These are phyloP conservation scores for Corythaixoides concolor DNA, from an alignment of 2,113 vertebrate genomes.

Conservation along the genomic window DNA sequence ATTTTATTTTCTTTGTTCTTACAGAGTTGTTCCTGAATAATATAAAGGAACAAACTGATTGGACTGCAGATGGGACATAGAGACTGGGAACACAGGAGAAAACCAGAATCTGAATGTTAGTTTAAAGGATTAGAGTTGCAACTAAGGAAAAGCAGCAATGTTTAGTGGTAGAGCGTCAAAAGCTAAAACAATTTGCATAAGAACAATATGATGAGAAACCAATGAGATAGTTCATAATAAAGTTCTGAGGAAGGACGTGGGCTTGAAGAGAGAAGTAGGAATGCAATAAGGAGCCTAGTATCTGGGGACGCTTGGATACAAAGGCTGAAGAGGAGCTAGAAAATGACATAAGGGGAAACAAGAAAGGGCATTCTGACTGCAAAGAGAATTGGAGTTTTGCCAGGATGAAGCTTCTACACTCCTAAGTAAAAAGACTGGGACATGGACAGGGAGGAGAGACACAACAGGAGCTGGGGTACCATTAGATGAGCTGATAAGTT, in stretches of 20 bases:
- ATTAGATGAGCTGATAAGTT: background rate
- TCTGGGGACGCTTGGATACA: background rate
- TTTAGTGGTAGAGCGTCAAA: background rate
- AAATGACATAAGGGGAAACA: background rate
- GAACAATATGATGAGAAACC: background rate
- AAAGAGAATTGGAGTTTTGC: background rate
- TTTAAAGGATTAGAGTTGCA: background rate
- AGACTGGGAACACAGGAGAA: background rate
- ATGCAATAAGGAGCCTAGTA: background rate
- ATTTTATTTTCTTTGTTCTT: background rate
- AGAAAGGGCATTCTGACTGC: background rate
- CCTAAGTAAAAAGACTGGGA: background rate
- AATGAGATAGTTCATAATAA: background rate
- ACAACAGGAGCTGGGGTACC: accelerated
- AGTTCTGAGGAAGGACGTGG: background rate
- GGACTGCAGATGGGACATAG: background rate
- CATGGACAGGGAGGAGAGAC: background rate
- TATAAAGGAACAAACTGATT: background rate
- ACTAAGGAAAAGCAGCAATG: background rate
- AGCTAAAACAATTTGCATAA: background rate
- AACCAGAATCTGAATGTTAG: background rate
- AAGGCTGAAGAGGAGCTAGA: background rate
- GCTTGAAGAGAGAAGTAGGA: background rate
- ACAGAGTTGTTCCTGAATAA: background rate
- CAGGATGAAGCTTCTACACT: background rate